Evolutionary conservation across 1,140 invertebrate genomes (phyloP).

Genomic region (Aplysia californica): DNA sequence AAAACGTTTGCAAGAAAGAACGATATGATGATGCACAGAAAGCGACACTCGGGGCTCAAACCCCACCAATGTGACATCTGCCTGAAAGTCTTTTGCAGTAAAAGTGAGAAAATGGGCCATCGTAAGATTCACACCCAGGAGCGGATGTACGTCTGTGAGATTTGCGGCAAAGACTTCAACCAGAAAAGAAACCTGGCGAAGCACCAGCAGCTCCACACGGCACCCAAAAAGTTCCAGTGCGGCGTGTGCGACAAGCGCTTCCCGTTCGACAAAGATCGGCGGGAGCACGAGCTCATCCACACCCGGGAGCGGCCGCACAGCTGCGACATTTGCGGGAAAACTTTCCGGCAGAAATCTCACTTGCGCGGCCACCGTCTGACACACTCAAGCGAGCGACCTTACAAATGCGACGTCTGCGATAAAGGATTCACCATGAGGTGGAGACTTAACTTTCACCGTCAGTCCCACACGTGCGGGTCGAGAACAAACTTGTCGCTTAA

Average conservation of each 20-base stretch:
- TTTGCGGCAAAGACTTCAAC: conserved; percentile 75
- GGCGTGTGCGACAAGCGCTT: conserved; percentile 91
- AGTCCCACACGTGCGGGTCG: too few species aligned
- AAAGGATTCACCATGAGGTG: conserved; percentile 1
- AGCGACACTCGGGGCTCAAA: background rate
- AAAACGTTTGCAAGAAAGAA: conserved; percentile 41
- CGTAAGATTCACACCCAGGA: background rate
- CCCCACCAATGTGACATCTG: background rate
- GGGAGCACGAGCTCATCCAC: background rate
- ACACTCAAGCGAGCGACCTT: background rate
- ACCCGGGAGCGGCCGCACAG: background rate
- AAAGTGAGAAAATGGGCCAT: background rate
- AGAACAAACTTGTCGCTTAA: too few species aligned
- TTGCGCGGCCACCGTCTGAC: background rate
- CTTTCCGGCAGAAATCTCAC: background rate
- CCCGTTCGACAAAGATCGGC: conserved; percentile 76
- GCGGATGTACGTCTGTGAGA: background rate
- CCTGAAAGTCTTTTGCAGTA: background rate
- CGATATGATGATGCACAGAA: conserved; percentile 39
- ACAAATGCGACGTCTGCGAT: background rate
- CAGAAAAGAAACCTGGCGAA: conserved; percentile 93
- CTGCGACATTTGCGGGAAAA: background rate
- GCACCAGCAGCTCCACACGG: conserved; percentile 94
- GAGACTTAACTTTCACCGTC: too few species aligned
- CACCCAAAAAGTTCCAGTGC: conserved; percentile 93